A percentile compares a stretch with the other conserved stretches of the same genome.
These are phyloP conservation scores for Drosophila lini DNA, from an alignment of 1,140 invertebrate genomes.

Conservation along the genomic window DNA sequence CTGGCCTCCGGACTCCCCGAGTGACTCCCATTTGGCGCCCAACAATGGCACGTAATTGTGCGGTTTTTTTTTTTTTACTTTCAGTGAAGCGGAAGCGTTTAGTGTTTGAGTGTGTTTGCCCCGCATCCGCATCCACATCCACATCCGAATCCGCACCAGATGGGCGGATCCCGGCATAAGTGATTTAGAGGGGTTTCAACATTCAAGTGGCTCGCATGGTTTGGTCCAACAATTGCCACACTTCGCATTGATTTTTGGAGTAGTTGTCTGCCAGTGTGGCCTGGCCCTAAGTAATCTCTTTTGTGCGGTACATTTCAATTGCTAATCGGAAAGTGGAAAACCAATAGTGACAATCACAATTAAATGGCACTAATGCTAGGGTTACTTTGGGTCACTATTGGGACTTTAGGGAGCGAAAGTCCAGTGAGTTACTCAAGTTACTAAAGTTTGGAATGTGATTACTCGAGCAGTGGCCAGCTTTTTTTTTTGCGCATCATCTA, in stretches of 20 bases:
- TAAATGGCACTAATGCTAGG: slow-evolving; percentile 10
- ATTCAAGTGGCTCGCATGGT: slow-evolving; percentile 35
- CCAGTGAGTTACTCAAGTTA: background rate
- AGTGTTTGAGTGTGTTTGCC: slow-evolving; percentile 35
- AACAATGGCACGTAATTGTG: slow-evolving; percentile 47
- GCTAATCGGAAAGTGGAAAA: slow-evolving; percentile 38
- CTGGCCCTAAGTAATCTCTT: slow-evolving; percentile 24
- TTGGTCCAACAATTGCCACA: slow-evolving; percentile 31
- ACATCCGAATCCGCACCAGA: slow-evolving; percentile 20
- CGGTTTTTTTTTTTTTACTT: background rate
- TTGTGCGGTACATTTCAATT: slow-evolving; percentile 46
- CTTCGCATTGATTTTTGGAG: slow-evolving; percentile 35
- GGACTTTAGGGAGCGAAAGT: background rate
- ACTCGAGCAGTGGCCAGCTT: background rate
- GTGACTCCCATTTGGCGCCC: slow-evolving; percentile 14
- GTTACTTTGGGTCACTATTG: background rate
- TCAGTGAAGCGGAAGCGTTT: slow-evolving; percentile 48
- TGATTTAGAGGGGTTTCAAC: slow-evolving; percentile 31
- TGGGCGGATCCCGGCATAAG: slow-evolving; percentile 31
- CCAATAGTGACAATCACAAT: slow-evolving; percentile 31
- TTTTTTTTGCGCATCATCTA: slow-evolving; percentile 7
- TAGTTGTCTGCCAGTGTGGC: background rate
- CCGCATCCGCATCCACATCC: slow-evolving; percentile 21
- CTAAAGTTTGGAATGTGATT: background rate
- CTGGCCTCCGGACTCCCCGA: background rate